These are phyloP conservation scores for Elgonia sp. DNA, from an alignment of 2,888 invertebrate species.

Conservation along the genomic window DNA sequence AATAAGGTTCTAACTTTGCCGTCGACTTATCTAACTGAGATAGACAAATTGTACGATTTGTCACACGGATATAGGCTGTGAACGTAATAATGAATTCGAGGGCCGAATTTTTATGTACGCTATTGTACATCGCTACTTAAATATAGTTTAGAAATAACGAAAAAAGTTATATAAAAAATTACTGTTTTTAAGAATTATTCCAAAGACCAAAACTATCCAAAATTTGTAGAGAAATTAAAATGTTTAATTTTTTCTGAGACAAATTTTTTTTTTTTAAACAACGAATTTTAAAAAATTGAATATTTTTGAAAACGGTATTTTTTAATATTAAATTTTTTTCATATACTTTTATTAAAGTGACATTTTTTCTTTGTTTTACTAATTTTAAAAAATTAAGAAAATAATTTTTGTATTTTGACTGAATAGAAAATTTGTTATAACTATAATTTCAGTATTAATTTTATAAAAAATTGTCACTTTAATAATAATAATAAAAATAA, in stretches of 20 bases:
- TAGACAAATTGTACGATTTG: conserved; percentile 58
- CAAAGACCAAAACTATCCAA: no score
- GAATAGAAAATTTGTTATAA: background rate
- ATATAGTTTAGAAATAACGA: conserved; percentile 25
- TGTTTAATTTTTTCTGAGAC: no score
- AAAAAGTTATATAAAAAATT: no score
- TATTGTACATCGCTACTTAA: conserved; percentile 61
- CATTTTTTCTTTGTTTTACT: no score
- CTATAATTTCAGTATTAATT: background rate
- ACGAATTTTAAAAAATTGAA: no score
- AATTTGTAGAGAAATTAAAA: no score
- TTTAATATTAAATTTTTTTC: background rate
- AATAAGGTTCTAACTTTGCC: conserved; percentile 17
- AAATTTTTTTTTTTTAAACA: no score
- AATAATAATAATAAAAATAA: background rate
- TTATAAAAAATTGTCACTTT: conserved; percentile 1
- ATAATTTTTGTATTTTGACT: background rate
- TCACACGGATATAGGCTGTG: conserved; percentile 69
- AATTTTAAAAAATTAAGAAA: no score
- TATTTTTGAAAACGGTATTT: background rate
- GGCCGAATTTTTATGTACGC: conserved; percentile 53
- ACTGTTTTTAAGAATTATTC: no score
- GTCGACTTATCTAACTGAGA: conserved; percentile 50
- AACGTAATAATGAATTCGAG: conserved; percentile 61
- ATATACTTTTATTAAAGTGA: background rate